phyloP scores from a whole-genome alignment of 2,797 vertebrate genomes.

The Zenarchopterus dispar region DNA sequence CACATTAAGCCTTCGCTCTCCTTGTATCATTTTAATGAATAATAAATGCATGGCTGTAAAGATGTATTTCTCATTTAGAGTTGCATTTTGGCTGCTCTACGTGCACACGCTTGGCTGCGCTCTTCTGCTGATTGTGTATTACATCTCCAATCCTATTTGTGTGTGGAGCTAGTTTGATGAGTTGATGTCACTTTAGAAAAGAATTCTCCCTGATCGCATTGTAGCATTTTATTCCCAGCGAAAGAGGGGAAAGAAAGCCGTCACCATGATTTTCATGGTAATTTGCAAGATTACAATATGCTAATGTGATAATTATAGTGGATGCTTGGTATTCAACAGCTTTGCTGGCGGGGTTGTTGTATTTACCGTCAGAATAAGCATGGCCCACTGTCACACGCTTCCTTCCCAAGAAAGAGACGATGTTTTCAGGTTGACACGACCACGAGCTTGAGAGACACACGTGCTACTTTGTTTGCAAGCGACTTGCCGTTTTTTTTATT shows the following conservation, averaged over 20 bases:
- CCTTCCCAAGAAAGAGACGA: slow-evolving; percentile 18
- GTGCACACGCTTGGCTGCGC: slow-evolving; percentile 6
- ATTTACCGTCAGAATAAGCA: slow-evolving; percentile 63
- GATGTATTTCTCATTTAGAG: slow-evolving; percentile 12
- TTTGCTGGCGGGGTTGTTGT: slow-evolving; percentile 51
- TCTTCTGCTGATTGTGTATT: slow-evolving; percentile 14
- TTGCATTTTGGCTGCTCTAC: neutral
- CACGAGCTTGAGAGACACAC: slow-evolving; percentile 20
- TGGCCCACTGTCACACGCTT: slow-evolving; percentile 10
- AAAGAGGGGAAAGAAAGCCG: slow-evolving; percentile 58
- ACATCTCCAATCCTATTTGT: neutral
- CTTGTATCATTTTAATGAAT: slow-evolving; percentile 57
- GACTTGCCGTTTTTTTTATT: slow-evolving; percentile 38
- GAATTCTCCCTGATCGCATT: slow-evolving; percentile 37
- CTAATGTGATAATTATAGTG: slow-evolving; percentile 79
- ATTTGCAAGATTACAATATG: slow-evolving; percentile 80
- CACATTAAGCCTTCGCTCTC: slow-evolving; percentile 40
- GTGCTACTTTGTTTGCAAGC: slow-evolving; percentile 35
- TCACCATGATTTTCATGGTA: slow-evolving; percentile 73
- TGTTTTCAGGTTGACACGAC: slow-evolving; percentile 17
- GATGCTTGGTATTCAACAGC: slow-evolving; percentile 70
- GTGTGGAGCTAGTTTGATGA: slow-evolving; percentile 40
- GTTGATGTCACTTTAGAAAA: slow-evolving; percentile 51
- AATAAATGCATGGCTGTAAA: slow-evolving; percentile 47
- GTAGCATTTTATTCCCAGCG: slow-evolving; percentile 37